Percentiles rank a stretch among this genome's conserved stretches.
These are phyloP conservation scores for Lepidocyrtinus sp. DNA, from an alignment of 2,888 invertebrate species.

Conservation along the genomic window DNA sequence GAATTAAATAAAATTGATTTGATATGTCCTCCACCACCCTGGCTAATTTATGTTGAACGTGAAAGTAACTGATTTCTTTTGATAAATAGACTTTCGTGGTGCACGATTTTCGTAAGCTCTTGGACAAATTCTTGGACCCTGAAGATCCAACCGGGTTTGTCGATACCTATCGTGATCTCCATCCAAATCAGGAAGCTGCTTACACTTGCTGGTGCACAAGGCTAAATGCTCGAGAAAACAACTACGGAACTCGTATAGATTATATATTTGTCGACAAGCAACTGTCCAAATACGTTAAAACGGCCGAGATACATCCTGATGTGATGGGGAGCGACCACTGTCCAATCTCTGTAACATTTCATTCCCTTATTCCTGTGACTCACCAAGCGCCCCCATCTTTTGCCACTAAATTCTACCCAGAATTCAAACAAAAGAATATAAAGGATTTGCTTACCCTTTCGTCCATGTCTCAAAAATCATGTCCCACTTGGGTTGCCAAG, in stretches of 20 bases:
- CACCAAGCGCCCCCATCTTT: constrained; percentile 25
- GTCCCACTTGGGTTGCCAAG: not conserved
- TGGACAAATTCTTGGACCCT: constrained; percentile 38
- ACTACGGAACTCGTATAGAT: constrained; percentile 65
- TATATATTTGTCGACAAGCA: constrained; percentile 63
- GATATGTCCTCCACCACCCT: too few species aligned
- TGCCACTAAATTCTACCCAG: constrained; percentile 59
- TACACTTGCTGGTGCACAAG: constrained; percentile 65
- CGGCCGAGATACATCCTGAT: constrained; percentile 59
- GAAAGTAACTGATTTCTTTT: constrained; percentile 16
- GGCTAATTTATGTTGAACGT: too few species aligned
- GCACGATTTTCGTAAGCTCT: constrained; percentile 43
- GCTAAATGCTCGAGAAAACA: constrained; percentile 62
- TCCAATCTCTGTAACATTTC: constrained; percentile 63
- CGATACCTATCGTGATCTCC: constrained; percentile 57
- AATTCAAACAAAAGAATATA: constrained; percentile 57
- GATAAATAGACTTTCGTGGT: constrained; percentile 37
- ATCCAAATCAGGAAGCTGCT: constrained; percentile 50
- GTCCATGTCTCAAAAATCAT: not conserved
- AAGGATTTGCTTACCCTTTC: constrained; percentile 31
- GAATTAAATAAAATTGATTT: not conserved
- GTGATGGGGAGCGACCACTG: constrained; percentile 66
- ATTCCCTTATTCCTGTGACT: constrained; percentile 39
- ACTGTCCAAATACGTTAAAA: constrained; percentile 48
- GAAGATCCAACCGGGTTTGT: constrained; percentile 33